Conservation (phyloP, 2,113 vertebrate genomes). For the Machaerirhynchus nigripectus region DNA sequence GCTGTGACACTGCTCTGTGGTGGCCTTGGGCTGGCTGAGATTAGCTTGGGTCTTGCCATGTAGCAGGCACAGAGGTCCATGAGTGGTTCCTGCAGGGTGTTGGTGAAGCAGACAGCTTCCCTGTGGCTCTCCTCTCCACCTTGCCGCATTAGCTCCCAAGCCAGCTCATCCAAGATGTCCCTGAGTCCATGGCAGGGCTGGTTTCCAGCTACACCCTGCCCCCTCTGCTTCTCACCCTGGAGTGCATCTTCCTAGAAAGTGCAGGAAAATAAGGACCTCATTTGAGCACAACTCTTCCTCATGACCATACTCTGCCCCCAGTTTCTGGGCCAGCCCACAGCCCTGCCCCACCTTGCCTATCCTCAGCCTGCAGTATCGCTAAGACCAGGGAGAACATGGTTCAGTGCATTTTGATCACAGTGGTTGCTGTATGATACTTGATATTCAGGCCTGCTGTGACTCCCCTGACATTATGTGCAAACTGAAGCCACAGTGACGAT, state of each 20-base stretch:
- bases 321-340: background rate
- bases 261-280: background rate
- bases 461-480: background rate
- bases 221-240: background rate
- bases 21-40: background rate
- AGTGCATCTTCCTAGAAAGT: background rate
- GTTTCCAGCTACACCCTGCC: background rate
- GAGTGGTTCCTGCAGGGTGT: background rate
- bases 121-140: background rate
- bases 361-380: rapidly evolving
- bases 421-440: background rate
- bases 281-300: background rate
- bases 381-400: background rate
- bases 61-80: rapidly evolving
- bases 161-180: background rate
- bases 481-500: background rate
- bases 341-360: background rate
- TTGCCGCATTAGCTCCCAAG: background rate
- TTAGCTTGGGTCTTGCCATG: rapidly evolving
- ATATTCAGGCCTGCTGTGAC: background rate
- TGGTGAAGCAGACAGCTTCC: background rate
- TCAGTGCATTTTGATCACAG: background rate
- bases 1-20: background rate
- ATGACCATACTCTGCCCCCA: background rate
- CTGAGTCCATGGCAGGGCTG: background rate